Evolutionary conservation across 1,140 invertebrate genomes (phyloP).

Genomic region (Drosophila prosaltans): DNA sequence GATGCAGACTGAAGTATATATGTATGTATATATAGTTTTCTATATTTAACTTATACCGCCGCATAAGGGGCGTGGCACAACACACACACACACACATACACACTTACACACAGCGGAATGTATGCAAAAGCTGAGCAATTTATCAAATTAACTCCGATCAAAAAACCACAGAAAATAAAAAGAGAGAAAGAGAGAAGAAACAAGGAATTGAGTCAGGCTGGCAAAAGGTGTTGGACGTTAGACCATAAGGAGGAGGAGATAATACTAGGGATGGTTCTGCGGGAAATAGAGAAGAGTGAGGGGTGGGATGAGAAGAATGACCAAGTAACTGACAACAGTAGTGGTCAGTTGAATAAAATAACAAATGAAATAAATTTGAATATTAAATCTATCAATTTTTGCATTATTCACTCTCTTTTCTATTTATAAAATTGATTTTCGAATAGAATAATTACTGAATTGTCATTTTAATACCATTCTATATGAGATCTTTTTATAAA

Average conservation of each 20-base stretch:
- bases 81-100: slow-evolving; percentile 35
- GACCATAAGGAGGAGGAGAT: slow-evolving; percentile 24
- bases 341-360: neutral
- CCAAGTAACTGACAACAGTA: neutral
- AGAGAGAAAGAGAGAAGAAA: slow-evolving; percentile 1
- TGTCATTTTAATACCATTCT: no score
- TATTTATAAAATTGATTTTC: no score
- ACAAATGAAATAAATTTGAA: no score
- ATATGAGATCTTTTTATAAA: no score
- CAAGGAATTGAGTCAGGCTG: neutral
- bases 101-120: slow-evolving; percentile 23
- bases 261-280: neutral
- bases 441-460: no score
- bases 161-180: slow-evolving; percentile 20
- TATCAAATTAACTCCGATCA: slow-evolving; percentile 77
- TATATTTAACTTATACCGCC: slow-evolving; percentile 53
- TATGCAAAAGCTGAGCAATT: slow-evolving; percentile 71
- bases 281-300: no score
- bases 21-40: slow-evolving; percentile 42
- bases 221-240: slow-evolving; percentile 51
- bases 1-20: slow-evolving; percentile 19
- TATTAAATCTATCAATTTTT: no score
- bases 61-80: slow-evolving; percentile 56
- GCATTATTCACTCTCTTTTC: no score
- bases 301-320: no score